Percentiles rank a stretch among this genome's conserved stretches.
Conservation (phyloP, 2,888 invertebrate genomes). For the Habroteleia sp. region DNA sequence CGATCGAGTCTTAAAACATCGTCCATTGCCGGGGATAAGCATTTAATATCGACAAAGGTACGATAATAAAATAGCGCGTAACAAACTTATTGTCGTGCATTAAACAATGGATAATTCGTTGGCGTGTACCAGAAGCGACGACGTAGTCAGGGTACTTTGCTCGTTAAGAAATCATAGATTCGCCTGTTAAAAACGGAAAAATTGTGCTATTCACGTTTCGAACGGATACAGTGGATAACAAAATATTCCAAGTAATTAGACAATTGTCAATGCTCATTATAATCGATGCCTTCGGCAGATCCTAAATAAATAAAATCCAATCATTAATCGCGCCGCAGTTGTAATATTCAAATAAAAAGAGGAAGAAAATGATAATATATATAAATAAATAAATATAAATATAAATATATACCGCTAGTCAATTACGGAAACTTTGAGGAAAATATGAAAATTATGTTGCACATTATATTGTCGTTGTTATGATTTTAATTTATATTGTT, state of each 20-base stretch:
- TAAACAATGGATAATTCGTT: constrained; percentile 1
- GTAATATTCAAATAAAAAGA: constrained; percentile 48
- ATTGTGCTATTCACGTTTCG: background rate
- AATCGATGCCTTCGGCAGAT: constrained; percentile 63
- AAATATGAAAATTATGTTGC: constrained; percentile 45
- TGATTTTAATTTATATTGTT: constrained; percentile 54
- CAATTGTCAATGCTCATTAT: constrained; percentile 61
- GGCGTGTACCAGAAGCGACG: constrained; percentile 12
- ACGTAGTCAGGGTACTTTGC: constrained; percentile 35
- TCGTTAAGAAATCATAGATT: constrained; percentile 9
- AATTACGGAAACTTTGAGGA: constrained; percentile 76
- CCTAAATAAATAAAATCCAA: constrained; percentile 50
- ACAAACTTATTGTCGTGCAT: constrained; percentile 13
- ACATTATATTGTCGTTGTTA: constrained; percentile 53
- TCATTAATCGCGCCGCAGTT: constrained; percentile 46
- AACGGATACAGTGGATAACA: constrained; percentile 16
- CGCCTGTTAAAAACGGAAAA: background rate
- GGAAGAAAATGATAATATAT: constrained; percentile 31
- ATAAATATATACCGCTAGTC: constrained; percentile 76
- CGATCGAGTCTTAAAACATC: constrained; percentile 3
- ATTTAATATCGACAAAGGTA: constrained; percentile 22
- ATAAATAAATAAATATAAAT: constrained; percentile 34
- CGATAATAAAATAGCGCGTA: constrained; percentile 10
- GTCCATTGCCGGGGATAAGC: constrained; percentile 30
- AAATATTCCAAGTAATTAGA: constrained; percentile 53